phyloP scores from a whole-genome alignment of 2,113 vertebrate genomes.

The Plestiodon gilberti region DNA sequence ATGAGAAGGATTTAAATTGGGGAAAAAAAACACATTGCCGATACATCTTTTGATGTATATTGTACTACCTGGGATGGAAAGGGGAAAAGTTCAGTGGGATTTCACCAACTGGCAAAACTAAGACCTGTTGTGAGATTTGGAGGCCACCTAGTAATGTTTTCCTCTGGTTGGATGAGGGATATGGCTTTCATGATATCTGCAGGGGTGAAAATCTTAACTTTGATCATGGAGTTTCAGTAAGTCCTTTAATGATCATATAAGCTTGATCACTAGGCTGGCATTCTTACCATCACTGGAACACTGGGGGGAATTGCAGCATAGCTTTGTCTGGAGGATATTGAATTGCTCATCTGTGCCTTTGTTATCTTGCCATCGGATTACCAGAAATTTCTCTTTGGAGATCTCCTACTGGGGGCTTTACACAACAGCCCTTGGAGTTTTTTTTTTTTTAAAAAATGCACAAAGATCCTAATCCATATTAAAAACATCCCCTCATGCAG shows the following conservation, averaged over 20 bases:
- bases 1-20: not conserved
- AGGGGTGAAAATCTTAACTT: conserved; percentile 31
- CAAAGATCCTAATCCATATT: conserved; percentile 35
- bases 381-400: conserved; percentile 27
- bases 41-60: conserved; percentile 21
- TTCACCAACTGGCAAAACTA: conserved; percentile 12
- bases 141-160: conserved; percentile 22
- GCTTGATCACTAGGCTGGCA: conserved; percentile 5
- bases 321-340: conserved; percentile 9
- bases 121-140: not conserved
- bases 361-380: not conserved
- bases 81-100: conserved; percentile 5
- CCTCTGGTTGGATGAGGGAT: not conserved
- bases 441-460: conserved; percentile 18
- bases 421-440: not conserved
- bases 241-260: conserved; percentile 25
- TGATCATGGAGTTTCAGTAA: conserved; percentile 29
- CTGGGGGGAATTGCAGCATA: not conserved
- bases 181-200: conserved; percentile 27
- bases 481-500: conserved; percentile 18
- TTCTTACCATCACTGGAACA: conserved; percentile 15
- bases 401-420: conserved; percentile 9
- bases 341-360: conserved; percentile 19
- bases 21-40: not conserved
- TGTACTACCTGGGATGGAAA: conserved; percentile 2